These are phyloP conservation scores for Pelobates fuscus DNA, from an alignment of 2,113 vertebrate genomes.

Conservation along the genomic window DNA sequence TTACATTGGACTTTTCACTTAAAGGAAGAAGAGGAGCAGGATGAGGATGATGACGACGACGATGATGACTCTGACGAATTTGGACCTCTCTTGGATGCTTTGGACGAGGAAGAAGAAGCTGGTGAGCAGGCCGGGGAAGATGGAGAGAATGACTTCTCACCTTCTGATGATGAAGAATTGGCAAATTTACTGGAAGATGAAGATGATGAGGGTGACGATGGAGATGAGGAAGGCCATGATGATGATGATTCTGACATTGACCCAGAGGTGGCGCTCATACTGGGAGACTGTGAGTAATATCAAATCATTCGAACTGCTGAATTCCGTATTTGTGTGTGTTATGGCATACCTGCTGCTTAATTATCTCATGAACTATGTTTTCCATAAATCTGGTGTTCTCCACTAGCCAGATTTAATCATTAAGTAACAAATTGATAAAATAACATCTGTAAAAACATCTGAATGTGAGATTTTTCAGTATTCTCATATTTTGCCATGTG, in stretches of 20 bases:
- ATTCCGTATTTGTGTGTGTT: rapidly evolving
- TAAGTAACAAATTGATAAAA: too few species aligned
- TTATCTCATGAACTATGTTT: too few species aligned
- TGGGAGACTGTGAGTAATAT: conserved; percentile 88
- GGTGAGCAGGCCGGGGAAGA: conserved; percentile 87
- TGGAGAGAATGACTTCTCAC: conserved; percentile 88
- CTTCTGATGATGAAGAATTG: conserved; percentile 90
- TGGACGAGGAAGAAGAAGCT: conserved; percentile 85
- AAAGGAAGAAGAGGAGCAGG: conserved; percentile 81
- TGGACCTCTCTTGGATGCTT: conserved; percentile 85
- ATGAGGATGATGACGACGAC: conserved; percentile 88
- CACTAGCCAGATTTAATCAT: too few species aligned
- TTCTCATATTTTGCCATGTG: too few species aligned
- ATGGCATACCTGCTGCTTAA: conserved; percentile 11
- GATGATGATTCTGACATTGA: conserved; percentile 66
- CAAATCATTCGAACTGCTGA: too few species aligned
- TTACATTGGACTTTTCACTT: not conserved
- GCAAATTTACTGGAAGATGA: conserved; percentile 88
- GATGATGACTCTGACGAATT: conserved; percentile 91
- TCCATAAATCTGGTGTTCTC: too few species aligned
- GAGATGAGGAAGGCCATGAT: conserved; percentile 69
- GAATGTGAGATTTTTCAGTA: too few species aligned
- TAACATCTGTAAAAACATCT: too few species aligned
- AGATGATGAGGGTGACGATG: conserved; percentile 85
- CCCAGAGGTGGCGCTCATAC: conserved; percentile 85